phyloP scores from a whole-genome alignment of 2,113 vertebrate genomes.

The Sitta europaea region DNA sequence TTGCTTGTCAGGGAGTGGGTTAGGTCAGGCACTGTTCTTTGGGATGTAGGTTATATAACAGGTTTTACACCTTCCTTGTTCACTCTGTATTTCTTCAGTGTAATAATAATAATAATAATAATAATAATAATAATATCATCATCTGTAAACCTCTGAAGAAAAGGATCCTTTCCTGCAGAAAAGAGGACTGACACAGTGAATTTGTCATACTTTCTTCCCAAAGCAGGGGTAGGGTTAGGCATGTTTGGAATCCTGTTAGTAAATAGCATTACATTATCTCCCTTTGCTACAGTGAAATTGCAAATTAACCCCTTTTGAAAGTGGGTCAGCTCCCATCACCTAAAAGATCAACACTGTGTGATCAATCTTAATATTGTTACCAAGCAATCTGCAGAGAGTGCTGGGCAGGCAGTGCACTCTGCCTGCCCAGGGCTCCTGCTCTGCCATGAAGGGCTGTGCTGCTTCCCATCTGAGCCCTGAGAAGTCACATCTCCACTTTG shows the following conservation, averaged over 20 bases:
- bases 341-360: background rate
- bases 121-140: background rate
- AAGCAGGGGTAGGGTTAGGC: background rate
- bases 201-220: background rate
- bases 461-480: background rate
- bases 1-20: background rate
- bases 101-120: background rate
- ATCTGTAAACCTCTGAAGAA: background rate
- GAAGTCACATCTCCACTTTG: background rate
- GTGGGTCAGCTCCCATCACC: conserved; percentile 20
- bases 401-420: conserved; percentile 2
- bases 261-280: background rate
- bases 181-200: background rate
- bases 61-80: background rate
- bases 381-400: conserved; percentile 21
- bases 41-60: background rate
- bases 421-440: background rate
- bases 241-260: conserved; percentile 4
- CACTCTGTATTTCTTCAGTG: background rate
- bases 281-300: conserved; percentile 26
- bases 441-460: conserved; percentile 32
- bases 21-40: background rate
- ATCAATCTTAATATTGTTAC: conserved; percentile 47
- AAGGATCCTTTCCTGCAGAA: background rate
- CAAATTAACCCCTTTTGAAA: conserved; percentile 50